Conservation (phyloP, 2,113 vertebrate genomes). For the Malurus elegans region DNA sequence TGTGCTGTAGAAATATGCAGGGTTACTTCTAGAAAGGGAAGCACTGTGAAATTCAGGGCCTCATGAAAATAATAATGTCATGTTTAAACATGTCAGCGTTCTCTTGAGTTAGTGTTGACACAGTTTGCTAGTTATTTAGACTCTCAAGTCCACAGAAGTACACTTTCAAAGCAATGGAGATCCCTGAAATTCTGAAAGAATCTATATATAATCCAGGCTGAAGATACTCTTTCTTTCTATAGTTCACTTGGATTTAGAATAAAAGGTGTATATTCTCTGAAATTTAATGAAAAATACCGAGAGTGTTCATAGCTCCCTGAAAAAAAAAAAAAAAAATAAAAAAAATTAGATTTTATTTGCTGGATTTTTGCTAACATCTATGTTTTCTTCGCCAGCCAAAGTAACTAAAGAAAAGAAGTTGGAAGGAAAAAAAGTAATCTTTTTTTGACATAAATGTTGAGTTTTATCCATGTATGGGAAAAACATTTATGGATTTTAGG, state of each 20-base stretch:
- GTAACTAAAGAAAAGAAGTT: not conserved
- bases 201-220: not conserved
- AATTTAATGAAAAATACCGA: not conserved
- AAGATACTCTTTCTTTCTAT: not conserved
- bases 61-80: not conserved
- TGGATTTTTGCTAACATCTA: not conserved
- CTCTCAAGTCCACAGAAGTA: not conserved
- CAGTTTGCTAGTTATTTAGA: not conserved
- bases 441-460: not conserved
- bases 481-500: not conserved
- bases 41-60: not conserved
- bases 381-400: not conserved
- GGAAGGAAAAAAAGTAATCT: fast-evolving
- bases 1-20: not conserved
- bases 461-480: not conserved
- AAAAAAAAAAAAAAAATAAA: not conserved
- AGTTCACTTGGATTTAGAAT: not conserved
- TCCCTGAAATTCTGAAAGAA: not conserved
- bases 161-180: not conserved
- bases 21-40: not conserved
- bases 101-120: not conserved
- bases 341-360: not conserved
- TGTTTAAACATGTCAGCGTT: not conserved
- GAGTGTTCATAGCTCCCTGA: not conserved
- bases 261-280: not conserved